phyloP scores from a whole-genome alignment of 2,113 vertebrate genomes.

The Cygnus buccinator region DNA sequence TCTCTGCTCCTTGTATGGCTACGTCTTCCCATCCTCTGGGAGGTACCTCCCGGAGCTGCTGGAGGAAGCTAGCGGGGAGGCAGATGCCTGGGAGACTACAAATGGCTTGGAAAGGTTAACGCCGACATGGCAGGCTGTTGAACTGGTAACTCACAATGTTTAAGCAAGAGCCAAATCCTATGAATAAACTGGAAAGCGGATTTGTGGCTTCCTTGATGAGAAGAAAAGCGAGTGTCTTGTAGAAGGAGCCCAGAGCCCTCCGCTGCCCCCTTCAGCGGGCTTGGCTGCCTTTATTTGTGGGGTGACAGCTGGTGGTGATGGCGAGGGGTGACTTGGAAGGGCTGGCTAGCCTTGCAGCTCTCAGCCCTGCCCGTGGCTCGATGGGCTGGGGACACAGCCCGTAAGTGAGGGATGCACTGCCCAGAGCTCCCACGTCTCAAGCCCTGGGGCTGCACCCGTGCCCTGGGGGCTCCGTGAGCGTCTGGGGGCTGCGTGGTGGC shows the following conservation, averaged over 20 bases:
- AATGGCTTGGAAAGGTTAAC: neutral
- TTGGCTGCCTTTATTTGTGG: no score
- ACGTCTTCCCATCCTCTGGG: conserved; percentile 19
- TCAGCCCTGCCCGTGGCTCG: neutral
- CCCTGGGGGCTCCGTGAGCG: neutral
- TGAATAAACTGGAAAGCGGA: neutral
- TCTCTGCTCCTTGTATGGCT: conserved; percentile 61
- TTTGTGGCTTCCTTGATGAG: neutral
- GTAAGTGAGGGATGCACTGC: neutral
- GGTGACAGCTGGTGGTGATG: no score
- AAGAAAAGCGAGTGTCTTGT: neutral
- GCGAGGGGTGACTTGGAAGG: neutral
- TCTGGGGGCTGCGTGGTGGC: neutral
- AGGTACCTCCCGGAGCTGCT: neutral
- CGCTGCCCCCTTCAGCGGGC: neutral
- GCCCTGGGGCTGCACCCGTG: no score
- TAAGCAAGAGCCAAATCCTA: neutral
- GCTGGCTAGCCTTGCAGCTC: neutral
- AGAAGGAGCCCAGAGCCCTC: neutral
- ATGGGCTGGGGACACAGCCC: neutral
- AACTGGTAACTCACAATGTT: neutral
- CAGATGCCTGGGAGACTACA: neutral
- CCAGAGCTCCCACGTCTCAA: no score
- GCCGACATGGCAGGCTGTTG: neutral
- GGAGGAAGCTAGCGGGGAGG: conserved; percentile 18